Evolutionary conservation across 2,888 invertebrate species (phyloP).

Genomic region (Scaptomyza reducta): DNA sequence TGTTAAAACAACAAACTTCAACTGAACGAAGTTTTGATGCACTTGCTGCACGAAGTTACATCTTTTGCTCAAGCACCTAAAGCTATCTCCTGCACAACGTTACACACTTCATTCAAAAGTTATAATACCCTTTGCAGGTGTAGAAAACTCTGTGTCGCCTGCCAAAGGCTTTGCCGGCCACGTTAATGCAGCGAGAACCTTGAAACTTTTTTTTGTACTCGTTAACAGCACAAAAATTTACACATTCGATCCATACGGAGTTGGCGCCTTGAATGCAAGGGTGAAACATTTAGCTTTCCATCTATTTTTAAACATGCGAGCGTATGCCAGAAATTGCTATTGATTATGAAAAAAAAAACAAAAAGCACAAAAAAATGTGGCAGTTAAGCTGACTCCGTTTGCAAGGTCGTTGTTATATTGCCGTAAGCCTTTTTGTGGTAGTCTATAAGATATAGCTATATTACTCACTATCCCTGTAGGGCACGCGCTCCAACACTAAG

Average conservation of each 20-base stretch:
- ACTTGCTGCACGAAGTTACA: not conserved
- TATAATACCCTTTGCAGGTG: not conserved
- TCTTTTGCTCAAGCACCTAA: too few species aligned
- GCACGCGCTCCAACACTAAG: constrained; percentile 92
- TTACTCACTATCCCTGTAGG: constrained; percentile 90
- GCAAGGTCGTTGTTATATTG: constrained; percentile 31
- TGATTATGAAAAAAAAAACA: constrained; percentile 42
- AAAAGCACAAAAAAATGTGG: constrained; percentile 15
- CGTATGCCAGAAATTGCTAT: constrained; percentile 32
- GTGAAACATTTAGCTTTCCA: constrained; percentile 28
- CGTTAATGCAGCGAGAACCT: constrained; percentile 54
- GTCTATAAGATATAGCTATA: constrained; percentile 34
- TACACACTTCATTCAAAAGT: not conserved
- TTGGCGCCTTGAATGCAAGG: constrained; percentile 49
- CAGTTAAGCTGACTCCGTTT: constrained; percentile 39
- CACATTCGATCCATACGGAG: constrained; percentile 72
- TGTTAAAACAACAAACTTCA: constrained; percentile 1
- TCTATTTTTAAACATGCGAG: constrained; percentile 64
- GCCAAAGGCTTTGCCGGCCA: constrained; percentile 7
- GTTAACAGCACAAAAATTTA: constrained; percentile 54
- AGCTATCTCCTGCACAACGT: too few species aligned
- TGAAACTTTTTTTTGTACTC: constrained; percentile 64
- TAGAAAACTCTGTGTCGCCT: not conserved
- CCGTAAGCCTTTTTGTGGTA: constrained; percentile 20
- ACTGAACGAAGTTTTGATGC: not conserved